Evolutionary conservation across 2,797 vertebrate species (phyloP).

Genomic region (Pelobates cultripes): DNA sequence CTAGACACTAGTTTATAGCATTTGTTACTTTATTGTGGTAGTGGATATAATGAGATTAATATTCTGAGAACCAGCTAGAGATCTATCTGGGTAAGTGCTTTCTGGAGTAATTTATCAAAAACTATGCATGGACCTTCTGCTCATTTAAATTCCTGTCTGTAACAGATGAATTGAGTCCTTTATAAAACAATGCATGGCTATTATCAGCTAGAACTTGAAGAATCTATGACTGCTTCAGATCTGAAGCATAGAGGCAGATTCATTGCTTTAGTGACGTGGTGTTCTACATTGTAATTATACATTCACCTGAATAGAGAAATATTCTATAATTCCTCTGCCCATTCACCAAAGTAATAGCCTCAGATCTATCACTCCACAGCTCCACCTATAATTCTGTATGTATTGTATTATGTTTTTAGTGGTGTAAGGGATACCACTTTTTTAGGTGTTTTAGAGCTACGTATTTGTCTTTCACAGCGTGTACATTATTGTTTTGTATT

Average conservation of each 20-base stretch:
- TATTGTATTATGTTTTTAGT: too few species aligned
- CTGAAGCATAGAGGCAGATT: constrained; percentile 20
- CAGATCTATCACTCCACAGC: constrained; percentile 22
- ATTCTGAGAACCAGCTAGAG: not conserved
- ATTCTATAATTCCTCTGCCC: not conserved
- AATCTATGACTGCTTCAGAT: constrained; percentile 24
- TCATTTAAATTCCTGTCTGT: constrained; percentile 8
- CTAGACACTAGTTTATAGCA: not conserved
- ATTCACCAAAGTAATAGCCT: not conserved
- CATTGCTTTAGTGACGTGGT: constrained; percentile 35
- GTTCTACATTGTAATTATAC: constrained; percentile 29
- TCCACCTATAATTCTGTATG: too few species aligned
- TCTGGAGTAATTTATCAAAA: constrained; percentile 18
- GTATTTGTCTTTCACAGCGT: too few species aligned
- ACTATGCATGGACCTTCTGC: not conserved
- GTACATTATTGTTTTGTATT: too few species aligned
- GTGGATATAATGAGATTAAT: not conserved
- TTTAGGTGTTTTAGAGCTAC: too few species aligned
- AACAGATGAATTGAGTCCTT: constrained; percentile 39
- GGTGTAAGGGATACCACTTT: too few species aligned
- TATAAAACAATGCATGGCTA: constrained; percentile 33
- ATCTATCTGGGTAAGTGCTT: not conserved
- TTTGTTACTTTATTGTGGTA: constrained; percentile 28
- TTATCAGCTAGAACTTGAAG: constrained; percentile 26
- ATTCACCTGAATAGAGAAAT: not conserved